Conservation (phyloP, 2,113 vertebrate species). For the Zeus faber region DNA sequence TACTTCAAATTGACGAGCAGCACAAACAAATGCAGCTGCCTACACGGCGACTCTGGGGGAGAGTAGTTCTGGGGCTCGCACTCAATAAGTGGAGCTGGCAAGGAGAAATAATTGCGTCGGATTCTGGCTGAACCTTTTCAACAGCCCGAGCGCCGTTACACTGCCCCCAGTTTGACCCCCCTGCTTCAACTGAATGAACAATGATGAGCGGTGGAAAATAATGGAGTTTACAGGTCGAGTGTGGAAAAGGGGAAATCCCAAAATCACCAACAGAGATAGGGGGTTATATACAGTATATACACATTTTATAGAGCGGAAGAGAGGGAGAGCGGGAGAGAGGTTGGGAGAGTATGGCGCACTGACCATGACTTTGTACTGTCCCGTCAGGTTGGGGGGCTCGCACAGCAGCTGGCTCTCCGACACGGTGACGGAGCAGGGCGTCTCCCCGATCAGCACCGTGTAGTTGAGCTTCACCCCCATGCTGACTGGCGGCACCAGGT, state of each 20-base stretch:
- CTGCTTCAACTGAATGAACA: conserved; percentile 42
- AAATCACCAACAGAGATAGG: neutral
- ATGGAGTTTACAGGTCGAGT: conserved; percentile 37
- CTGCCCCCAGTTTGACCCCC: conserved; percentile 39
- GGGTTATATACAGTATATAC: neutral
- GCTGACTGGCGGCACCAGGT: conserved; percentile 89
- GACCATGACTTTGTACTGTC: conserved; percentile 96
- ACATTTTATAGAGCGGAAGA: neutral
- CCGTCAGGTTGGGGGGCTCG: conserved; percentile 90
- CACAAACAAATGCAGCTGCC: conserved; percentile 19
- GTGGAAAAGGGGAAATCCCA: conserved; percentile 25
- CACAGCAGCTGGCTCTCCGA: conserved; percentile 97
- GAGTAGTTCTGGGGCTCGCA: conserved; percentile 25
- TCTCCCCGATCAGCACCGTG: conserved; percentile 93
- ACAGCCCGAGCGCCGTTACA: conserved; percentile 33
- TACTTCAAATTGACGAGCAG: conserved; percentile 20
- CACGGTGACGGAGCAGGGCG: conserved; percentile 89
- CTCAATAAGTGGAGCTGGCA: conserved; percentile 36
- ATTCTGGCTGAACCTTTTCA: conserved; percentile 46
- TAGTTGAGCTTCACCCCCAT: conserved; percentile 97
- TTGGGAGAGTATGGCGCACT: conserved; percentile 39
- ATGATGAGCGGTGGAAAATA: conserved; percentile 33
- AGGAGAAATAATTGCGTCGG: conserved; percentile 47
- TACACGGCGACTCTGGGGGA: conserved; percentile 1
- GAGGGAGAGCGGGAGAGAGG: conserved; percentile 1